A percentile compares a stretch with the other conserved stretches of the same genome.
Conservation (phyloP, 2,113 vertebrate genomes). For the Pseudopipra pipra region DNA sequence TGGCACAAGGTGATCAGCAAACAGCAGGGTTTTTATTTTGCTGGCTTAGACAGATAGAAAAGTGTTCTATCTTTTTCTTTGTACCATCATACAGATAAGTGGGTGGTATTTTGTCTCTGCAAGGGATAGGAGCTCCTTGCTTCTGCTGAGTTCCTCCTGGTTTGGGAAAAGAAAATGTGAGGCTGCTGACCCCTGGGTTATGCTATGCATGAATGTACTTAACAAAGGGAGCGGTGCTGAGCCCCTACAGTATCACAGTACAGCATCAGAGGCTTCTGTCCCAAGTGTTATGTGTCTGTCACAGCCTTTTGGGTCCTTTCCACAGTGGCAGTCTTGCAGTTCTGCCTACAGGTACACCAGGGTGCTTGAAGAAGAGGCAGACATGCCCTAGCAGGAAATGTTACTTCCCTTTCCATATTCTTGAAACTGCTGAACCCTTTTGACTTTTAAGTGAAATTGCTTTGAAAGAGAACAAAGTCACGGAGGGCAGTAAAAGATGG, state of each 20-base stretch:
- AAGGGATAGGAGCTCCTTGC: neutral
- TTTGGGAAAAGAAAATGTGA: neutral
- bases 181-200: constrained; percentile 45
- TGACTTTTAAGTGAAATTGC: neutral
- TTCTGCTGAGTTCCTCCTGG: neutral
- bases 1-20: neutral
- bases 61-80: neutral
- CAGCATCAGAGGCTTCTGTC: neutral
- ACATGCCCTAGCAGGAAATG: neutral
- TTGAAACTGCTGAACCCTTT: neutral
- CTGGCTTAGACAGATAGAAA: neutral
- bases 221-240: neutral
- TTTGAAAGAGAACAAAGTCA: neutral
- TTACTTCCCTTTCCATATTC: neutral
- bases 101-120: neutral
- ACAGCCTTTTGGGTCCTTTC: neutral
- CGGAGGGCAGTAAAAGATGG: neutral
- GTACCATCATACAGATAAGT: neutral
- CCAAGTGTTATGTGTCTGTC: neutral
- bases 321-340: neutral
- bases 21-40: neutral
- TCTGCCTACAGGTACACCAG: neutral
- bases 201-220: constrained; percentile 19
- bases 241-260: neutral
- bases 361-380: neutral